A percentile compares a stretch with the other conserved stretches of the same genome.
Evolutionary conservation across 2,888 invertebrate genomes (phyloP).

Genomic region (Agrochola lychnidis): DNA sequence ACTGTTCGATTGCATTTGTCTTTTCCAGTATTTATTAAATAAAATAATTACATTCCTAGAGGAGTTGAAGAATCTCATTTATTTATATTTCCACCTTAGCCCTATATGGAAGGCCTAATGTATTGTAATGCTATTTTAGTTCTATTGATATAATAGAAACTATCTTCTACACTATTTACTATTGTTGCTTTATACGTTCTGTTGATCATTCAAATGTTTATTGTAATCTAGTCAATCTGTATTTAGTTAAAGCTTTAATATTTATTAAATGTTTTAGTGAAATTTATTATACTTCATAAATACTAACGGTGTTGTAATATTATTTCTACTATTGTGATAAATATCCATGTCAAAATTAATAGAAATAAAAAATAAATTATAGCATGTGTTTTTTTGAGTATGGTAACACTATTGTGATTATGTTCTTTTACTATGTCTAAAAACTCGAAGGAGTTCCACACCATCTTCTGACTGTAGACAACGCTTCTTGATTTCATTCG

Average conservation of each 20-base stretch:
- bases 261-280: conserved; percentile 55
- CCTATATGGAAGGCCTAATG: conserved; percentile 22
- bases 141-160: conserved; percentile 5
- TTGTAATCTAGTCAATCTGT: conserved; percentile 64
- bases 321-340: conserved; percentile 64
- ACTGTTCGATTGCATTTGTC: conserved; percentile 7
- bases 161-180: conserved; percentile 45
- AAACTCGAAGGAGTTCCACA: not conserved
- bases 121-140: conserved; percentile 14
- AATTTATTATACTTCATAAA: conserved; percentile 27
- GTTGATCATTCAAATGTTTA: conserved; percentile 59
- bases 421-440: too few relatives aligned
- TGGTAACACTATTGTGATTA: too few relatives aligned
- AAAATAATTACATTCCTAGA: conserved; percentile 15
- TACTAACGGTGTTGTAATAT: conserved; percentile 56
- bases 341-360: conserved; percentile 59
- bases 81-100: too few relatives aligned
- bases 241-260: conserved; percentile 62
- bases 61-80: conserved; percentile 25
- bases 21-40: not conserved
- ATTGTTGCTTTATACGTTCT: conserved; percentile 47
- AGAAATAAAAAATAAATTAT: conserved; percentile 46
- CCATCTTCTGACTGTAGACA: not conserved
- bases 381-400: conserved; percentile 17
- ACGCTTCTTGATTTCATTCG: not conserved